These are phyloP conservation scores for Paguma larvata DNA, from an alignment of 2,797 vertebrate species.

Conservation along the genomic window DNA sequence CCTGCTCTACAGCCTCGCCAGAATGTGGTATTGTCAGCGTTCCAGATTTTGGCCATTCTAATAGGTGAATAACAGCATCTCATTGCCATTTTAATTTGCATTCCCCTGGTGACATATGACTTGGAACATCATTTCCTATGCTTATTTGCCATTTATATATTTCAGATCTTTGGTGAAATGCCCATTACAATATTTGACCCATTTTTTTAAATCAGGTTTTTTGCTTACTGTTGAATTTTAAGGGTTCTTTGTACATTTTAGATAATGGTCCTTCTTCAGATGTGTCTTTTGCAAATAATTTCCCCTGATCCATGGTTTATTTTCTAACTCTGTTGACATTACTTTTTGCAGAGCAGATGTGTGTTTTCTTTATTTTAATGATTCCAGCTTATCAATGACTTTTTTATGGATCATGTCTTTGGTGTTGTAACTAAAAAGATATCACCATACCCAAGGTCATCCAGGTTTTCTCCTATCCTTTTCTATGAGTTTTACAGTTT, in stretches of 20 bases:
- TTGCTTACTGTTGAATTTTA: background rate
- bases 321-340: background rate
- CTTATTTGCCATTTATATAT: background rate
- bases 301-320: background rate
- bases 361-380: background rate
- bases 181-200: background rate
- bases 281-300: background rate
- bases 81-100: background rate
- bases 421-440: background rate
- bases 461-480: background rate
- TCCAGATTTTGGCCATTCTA: background rate
- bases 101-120: background rate
- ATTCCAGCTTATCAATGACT: background rate
- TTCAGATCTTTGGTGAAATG: background rate
- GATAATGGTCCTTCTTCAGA: background rate
- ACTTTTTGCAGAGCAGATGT: background rate
- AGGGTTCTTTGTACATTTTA: background rate
- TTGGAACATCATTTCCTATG: background rate
- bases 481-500: background rate
- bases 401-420: background rate
- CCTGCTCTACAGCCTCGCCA: background rate
- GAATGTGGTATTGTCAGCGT: background rate
- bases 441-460: background rate
- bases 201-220: background rate
- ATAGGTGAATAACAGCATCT: background rate